Conservation (phyloP, 2,113 vertebrate genomes). For the Aldabrachelys gigantea region DNA sequence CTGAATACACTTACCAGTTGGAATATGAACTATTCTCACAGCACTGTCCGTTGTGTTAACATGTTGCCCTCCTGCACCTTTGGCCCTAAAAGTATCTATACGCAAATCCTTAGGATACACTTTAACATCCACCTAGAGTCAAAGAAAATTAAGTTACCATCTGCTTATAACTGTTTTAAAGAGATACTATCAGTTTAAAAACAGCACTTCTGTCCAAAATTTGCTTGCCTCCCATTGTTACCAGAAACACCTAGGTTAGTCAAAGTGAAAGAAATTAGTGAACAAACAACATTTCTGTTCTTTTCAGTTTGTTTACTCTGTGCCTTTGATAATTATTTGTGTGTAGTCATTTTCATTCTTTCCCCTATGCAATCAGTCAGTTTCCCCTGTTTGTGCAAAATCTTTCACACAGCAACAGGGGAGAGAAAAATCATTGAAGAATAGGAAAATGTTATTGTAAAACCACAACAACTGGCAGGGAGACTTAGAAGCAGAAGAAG, state of each 20-base stretch:
- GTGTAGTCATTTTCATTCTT: background rate
- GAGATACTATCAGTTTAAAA: background rate
- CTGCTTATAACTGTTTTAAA: background rate
- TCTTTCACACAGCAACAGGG: background rate
- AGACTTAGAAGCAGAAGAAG: conserved; percentile 10
- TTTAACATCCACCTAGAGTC: conserved; percentile 86
- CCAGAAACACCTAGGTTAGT: background rate
- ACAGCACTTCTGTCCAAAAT: background rate
- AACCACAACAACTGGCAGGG: background rate
- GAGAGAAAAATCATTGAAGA: background rate
- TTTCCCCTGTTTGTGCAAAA: background rate
- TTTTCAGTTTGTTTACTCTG: background rate
- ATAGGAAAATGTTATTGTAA: background rate
- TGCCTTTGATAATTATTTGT: background rate
- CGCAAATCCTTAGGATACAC: conserved; percentile 89
- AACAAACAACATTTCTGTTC: background rate
- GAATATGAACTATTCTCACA: conserved; percentile 90
- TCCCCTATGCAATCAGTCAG: background rate
- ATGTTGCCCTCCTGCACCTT: conserved; percentile 92
- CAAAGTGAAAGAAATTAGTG: background rate
- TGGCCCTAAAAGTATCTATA: conserved; percentile 92
- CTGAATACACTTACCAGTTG: conserved; percentile 83
- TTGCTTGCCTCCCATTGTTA: background rate
- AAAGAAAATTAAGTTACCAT: background rate
- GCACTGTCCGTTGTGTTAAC: conserved; percentile 97